Percentiles rank a stretch among this genome's conserved stretches.
phyloP scores from a whole-genome alignment of 2,797 vertebrate genomes.

The Octomys mimax region DNA sequence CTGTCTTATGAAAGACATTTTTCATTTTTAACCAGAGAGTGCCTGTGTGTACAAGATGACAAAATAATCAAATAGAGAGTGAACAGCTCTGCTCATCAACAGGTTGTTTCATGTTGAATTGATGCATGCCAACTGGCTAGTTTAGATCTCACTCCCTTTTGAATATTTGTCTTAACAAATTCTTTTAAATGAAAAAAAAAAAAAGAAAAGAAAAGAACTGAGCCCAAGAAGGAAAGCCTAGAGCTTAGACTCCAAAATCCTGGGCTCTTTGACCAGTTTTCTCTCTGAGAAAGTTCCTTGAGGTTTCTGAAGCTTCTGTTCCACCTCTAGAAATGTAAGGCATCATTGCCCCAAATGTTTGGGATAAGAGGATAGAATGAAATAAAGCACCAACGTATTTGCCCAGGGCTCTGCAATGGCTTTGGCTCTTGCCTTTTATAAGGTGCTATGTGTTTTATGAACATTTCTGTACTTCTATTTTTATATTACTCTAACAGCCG shows the following conservation, averaged over 20 bases:
- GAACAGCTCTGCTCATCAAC: conserved; percentile 42
- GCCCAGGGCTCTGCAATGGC: neutral
- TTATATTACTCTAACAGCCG: neutral
- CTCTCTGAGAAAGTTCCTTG: neutral
- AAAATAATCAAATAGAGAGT: conserved; percentile 50
- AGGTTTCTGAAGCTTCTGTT: conserved; percentile 17
- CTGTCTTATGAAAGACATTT: conserved; percentile 80
- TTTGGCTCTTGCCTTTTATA: neutral
- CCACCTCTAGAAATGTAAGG: neutral
- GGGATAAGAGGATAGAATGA: neutral
- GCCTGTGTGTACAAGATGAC: conserved; percentile 49
- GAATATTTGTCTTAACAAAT: conserved; percentile 62
- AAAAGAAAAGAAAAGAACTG: neutral
- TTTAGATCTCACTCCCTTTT: neutral
- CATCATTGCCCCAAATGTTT: neutral
- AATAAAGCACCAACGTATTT: neutral
- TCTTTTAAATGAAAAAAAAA: conserved; percentile 7
- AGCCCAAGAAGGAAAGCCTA: neutral
- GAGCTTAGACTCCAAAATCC: neutral
- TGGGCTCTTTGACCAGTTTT: neutral
- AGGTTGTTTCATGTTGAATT: conserved; percentile 59
- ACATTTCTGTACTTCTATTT: neutral
- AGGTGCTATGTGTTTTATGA: neutral
- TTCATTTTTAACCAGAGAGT: conserved; percentile 68
- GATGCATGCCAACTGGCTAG: neutral